Conservation (phyloP, 2,797 vertebrate species). For the Geotrypetes seraphini region DNA sequence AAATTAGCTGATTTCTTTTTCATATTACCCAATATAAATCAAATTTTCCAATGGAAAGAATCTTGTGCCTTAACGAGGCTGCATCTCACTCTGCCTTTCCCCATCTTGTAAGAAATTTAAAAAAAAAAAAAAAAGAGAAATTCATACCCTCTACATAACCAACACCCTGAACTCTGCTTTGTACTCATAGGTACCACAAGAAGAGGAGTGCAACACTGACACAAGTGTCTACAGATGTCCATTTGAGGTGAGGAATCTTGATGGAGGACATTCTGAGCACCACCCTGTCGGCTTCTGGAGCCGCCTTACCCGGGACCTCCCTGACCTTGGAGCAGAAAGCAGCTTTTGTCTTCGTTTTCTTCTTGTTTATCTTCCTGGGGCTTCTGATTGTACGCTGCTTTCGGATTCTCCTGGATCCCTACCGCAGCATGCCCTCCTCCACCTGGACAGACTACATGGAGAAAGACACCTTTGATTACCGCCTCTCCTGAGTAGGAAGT, state of each 20-base stretch:
- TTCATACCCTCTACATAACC: no score
- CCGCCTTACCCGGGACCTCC: conserved; percentile 36
- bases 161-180: no score
- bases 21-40: no score
- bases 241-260: conserved; percentile 43
- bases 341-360: conserved; percentile 68
- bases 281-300: conserved; percentile 53
- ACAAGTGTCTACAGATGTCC: neutral
- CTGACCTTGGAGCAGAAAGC: conserved; percentile 73
- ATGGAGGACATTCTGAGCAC: conserved; percentile 48
- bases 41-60: no score
- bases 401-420: conserved; percentile 74
- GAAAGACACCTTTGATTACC: conserved; percentile 74
- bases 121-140: no score
- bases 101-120: no score
- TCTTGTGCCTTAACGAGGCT: no score
- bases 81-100: no score
- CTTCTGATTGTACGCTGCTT: conserved; percentile 75
- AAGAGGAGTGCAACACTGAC: conserved; percentile 1
- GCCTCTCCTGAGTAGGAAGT: conserved; percentile 73
- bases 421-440: conserved; percentile 75
- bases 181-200: conserved; percentile 21
- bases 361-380: conserved; percentile 75
- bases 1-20: no score
- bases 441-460: conserved; percentile 79